A percentile compares a stretch with the other conserved stretches of the same genome.
Conservation (phyloP, 2,113 vertebrate genomes). For the Gallinago media region DNA sequence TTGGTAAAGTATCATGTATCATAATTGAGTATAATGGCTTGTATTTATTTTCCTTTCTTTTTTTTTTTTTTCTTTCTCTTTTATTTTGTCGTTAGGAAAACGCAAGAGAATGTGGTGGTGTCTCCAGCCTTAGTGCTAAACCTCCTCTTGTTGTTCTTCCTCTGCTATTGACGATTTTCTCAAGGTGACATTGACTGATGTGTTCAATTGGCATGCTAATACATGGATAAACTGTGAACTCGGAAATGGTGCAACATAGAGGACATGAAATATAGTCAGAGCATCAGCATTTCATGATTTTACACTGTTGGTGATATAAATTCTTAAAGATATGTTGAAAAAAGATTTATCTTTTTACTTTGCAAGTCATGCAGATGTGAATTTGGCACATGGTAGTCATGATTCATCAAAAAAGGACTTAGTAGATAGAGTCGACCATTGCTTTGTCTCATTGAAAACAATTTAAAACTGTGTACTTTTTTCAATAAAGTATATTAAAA, state of each 20-base stretch:
- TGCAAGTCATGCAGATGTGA: conserved; percentile 92
- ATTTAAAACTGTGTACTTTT: conserved; percentile 94
- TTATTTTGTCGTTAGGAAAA: conserved; percentile 84
- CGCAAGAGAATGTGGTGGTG: conserved; percentile 93
- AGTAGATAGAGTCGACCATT: conserved; percentile 85
- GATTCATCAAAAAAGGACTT: conserved; percentile 80
- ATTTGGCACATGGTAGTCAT: conserved; percentile 77
- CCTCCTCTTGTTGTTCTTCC: conserved; percentile 76
- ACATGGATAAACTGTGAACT: conserved; percentile 83
- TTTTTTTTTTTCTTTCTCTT: background rate
- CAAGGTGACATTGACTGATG: conserved; percentile 89
- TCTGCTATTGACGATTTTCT: conserved; percentile 79
- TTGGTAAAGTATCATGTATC: background rate
- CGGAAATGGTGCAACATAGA: conserved; percentile 81
- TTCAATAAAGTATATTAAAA: conserved; percentile 98
- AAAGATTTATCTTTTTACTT: conserved; percentile 87
- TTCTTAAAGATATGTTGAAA: conserved; percentile 79
- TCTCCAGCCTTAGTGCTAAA: conserved; percentile 74
- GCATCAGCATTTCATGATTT: conserved; percentile 88
- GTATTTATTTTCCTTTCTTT: background rate
- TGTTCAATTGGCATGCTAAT: conserved; percentile 83
- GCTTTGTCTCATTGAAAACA: conserved; percentile 91
- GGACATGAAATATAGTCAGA: conserved; percentile 82
- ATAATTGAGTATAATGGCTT: background rate
- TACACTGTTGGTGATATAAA: conserved; percentile 85